Percentiles rank a stretch among this genome's conserved stretches.
phyloP scores from a whole-genome alignment of 2,888 invertebrate genomes.

The Tenthredo mesomela region DNA sequence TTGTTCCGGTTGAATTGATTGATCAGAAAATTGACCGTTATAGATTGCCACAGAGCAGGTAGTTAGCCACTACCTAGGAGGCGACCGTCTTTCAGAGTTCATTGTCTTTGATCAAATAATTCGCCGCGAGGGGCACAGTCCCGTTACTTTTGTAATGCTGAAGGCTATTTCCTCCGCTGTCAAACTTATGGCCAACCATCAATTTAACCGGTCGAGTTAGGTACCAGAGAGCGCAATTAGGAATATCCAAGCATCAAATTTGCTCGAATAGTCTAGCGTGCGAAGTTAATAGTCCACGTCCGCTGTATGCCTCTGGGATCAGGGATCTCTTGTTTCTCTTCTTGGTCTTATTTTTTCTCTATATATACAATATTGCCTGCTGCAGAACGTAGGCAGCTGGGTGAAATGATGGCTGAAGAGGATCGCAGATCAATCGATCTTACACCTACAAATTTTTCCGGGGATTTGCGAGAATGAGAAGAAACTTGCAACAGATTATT shows the following conservation, averaged over 20 bases:
- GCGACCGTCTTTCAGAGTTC: conserved; percentile 44
- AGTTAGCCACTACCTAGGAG: background rate
- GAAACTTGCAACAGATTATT: background rate
- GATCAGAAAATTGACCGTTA: conserved; percentile 40
- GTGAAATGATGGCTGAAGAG: background rate
- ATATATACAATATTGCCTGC: background rate
- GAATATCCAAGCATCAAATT: conserved; percentile 40
- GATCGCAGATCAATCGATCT: background rate
- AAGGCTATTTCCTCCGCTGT: conserved; percentile 44
- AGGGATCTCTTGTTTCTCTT: background rate
- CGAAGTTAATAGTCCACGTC: conserved; percentile 35
- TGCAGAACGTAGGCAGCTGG: background rate
- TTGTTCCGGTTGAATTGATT: conserved; percentile 22
- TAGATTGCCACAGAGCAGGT: conserved; percentile 4
- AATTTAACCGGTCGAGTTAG: conserved; percentile 21
- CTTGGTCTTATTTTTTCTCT: background rate
- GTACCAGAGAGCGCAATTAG: conserved; percentile 20
- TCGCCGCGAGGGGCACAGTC: conserved; percentile 40
- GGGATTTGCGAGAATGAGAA: background rate
- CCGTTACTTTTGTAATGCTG: conserved; percentile 41
- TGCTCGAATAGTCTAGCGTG: conserved; percentile 22
- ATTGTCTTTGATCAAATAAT: conserved; percentile 50
- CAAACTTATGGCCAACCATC: conserved; percentile 43
- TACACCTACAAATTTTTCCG: background rate
- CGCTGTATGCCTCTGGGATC: background rate